Conservation (phyloP, 2,888 invertebrate genomes). For the Podotricha telesiphe region DNA sequence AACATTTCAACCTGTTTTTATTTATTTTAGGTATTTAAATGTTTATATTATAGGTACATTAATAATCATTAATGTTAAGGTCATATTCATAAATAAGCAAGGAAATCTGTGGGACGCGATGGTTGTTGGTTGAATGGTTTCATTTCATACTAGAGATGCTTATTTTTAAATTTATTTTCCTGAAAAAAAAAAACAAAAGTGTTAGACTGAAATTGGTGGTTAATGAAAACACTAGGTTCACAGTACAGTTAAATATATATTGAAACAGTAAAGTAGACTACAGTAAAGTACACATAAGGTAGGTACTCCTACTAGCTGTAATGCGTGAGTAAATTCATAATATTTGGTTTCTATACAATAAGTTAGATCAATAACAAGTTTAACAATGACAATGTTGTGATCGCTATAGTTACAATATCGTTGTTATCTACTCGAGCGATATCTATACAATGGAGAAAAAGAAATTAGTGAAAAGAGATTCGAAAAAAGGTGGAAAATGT, state of each 20-base stretch:
- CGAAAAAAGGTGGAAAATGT: conserved; percentile 57
- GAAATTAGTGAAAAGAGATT: conserved; percentile 54
- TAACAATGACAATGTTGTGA: neutral
- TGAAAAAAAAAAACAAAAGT: no score
- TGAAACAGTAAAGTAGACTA: no score
- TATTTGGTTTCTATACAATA: neutral
- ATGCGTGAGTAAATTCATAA: neutral
- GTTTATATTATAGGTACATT: neutral
- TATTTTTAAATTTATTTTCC: no score
- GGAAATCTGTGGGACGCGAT: no score
- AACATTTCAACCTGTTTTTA: neutral
- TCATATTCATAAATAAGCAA: no score
- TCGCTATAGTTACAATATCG: conserved; percentile 41
- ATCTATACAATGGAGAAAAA: conserved; percentile 50
- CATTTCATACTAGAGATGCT: no score
- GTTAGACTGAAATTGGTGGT: no score
- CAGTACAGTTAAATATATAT: no score
- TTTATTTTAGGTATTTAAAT: neutral
- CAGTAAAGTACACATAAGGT: no score
- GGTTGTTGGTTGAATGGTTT: no score
- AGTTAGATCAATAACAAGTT: conserved; percentile 16
- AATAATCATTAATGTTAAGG: no score
- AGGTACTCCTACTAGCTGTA: neutral
- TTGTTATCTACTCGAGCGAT: conserved; percentile 28
- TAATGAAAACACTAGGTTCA: no score